Base-by-base conservation (phyloP, 2,113 vertebrate genomes). In the Oreochromis tanganicae region DNA sequence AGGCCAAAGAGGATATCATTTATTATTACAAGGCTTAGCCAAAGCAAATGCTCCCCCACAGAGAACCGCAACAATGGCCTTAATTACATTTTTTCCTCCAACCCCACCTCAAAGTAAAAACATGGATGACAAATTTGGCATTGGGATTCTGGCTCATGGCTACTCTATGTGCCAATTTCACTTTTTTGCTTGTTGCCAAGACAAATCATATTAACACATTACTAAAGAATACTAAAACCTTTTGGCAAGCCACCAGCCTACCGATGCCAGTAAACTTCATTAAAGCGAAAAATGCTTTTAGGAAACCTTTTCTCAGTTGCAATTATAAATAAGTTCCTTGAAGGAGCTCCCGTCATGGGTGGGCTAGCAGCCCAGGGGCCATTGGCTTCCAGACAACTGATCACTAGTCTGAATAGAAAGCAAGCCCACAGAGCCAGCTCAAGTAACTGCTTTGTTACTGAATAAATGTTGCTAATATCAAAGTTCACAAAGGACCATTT, bases 291-390 rank as follows among this genome's bases (percentile, higher is more conserved):
- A 93, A 94, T 90, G 93, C 92, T 95, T 97, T 95, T 95, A 95
- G 91, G 91, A 95, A 96, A 96, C 95, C 93, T 94, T 94, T 96
- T 82, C 94, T 94, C 94, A 86, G 90, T 93, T 88, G 92, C 95
- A 95, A 95, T 96, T 96, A 96, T 94, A 96, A 96, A 96, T 96
- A 96, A 94, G 95, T 95, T 95, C 95, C 96, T 96, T 96, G 88
- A 95, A 92, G 88, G 85, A 92, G 87, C 54, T 38, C 84, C 90
- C 95, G 63, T 95, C 96, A 96, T 96, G 97, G 97, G 96, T 97
- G 97, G 96, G 95, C 96, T 90, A 57, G 86, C 88, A 89, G 93
- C 94, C 92, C 89, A 89, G 92, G 92, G 93, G 94, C 94, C 96
- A 95, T 94, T 96, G 96, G 95, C 94, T 71, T 93, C 87, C 86